A percentile compares a stretch with the other conserved stretches of the same genome.
Conservation (phyloP, 2,113 vertebrate genomes). For the Ivindomyrus marchei region DNA sequence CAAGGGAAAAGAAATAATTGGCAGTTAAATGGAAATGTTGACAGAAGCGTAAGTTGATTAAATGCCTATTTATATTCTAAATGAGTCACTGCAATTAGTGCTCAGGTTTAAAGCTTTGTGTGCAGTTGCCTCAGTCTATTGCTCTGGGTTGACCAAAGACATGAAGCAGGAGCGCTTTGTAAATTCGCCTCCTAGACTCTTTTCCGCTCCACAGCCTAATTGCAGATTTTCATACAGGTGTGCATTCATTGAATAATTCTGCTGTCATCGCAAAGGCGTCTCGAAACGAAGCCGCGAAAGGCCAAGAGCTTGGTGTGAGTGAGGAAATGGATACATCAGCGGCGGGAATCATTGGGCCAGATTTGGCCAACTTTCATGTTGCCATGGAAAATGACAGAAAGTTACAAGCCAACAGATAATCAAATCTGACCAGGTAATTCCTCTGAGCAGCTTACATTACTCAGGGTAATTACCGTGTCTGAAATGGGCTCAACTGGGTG, state of each 20-base stretch:
- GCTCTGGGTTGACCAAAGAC: background rate
- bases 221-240: background rate
- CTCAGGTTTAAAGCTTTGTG: background rate
- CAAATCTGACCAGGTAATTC: background rate
- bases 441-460: background rate
- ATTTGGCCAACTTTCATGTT: background rate
- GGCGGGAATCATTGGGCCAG: background rate
- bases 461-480: background rate
- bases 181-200: background rate
- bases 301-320: background rate
- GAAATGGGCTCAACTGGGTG: background rate
- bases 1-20: background rate
- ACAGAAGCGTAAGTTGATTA: background rate
- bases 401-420: background rate
- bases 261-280: background rate
- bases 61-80: background rate
- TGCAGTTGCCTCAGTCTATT: background rate
- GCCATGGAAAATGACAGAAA: background rate
- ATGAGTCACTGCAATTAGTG: background rate
- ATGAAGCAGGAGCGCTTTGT: background rate
- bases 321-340: background rate
- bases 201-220: background rate
- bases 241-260: background rate
- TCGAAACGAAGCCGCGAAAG: background rate
- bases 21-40: background rate